phyloP scores from a whole-genome alignment of 2,113 vertebrate genomes.

The Mugil cephalus region DNA sequence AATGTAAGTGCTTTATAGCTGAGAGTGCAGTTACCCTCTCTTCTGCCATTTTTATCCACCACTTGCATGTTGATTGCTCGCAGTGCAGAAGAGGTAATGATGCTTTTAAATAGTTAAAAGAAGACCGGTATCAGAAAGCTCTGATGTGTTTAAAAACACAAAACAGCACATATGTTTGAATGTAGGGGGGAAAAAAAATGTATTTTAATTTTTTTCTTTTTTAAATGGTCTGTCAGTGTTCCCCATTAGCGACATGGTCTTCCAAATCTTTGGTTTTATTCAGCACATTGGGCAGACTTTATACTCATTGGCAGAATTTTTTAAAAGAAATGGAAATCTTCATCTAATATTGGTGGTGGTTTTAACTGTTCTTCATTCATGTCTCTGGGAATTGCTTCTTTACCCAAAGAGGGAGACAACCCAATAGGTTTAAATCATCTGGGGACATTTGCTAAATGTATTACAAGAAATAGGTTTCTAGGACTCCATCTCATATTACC shows the following conservation, averaged over 20 bases:
- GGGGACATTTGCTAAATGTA: slow-evolving; percentile 65
- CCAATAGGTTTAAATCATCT: slow-evolving; percentile 42
- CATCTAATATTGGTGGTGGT: not conserved
- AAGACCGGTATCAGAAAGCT: no score
- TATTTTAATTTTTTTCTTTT: no score
- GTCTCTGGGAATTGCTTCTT: slow-evolving; percentile 30
- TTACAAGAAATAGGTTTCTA: slow-evolving; percentile 73
- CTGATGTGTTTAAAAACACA: no score
- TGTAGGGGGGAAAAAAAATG: no score
- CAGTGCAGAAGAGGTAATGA: not conserved
- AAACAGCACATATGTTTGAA: no score
- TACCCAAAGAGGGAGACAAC: slow-evolving; percentile 23
- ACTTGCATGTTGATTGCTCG: slow-evolving; percentile 33
- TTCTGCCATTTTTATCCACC: not conserved
- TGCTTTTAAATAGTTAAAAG: slow-evolving; percentile 14
- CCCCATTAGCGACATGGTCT: not conserved
- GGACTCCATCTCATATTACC: slow-evolving; percentile 59
- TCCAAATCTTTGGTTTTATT: not conserved
- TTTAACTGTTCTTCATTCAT: slow-evolving; percentile 10
- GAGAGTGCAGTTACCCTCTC: slow-evolving; percentile 7
- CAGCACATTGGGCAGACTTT: not conserved
- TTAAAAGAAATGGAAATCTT: slow-evolving; percentile 21
- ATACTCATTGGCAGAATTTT: slow-evolving; percentile 1
- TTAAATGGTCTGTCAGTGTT: no score
- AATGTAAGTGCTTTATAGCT: slow-evolving; percentile 22